Conservation (phyloP, 2,113 vertebrate genomes). For the Nannospalax galili region DNA sequence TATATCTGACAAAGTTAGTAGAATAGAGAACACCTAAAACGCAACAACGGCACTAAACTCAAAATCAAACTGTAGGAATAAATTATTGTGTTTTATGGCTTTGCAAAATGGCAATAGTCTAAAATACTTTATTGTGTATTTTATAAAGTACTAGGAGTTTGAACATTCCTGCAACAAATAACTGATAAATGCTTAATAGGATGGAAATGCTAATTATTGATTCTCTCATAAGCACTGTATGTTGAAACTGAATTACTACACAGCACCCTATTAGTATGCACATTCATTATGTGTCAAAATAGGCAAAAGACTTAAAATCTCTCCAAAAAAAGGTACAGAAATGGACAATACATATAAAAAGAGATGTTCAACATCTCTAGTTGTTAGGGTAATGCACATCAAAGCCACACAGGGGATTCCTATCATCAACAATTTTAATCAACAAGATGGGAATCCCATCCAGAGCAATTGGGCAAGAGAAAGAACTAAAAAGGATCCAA, state of each 20-base stretch:
- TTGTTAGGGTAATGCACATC: not conserved
- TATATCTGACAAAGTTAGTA: not conserved
- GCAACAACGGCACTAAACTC: not conserved
- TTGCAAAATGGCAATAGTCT: not conserved
- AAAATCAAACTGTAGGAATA: not conserved
- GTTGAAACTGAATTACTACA: not conserved
- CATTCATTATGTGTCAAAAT: not conserved
- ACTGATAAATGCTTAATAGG: not conserved
- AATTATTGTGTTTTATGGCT: not conserved
- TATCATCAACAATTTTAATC: not conserved
- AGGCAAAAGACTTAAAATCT: not conserved
- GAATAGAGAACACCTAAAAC: not conserved
- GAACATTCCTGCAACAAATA: not conserved
- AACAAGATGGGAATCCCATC: too few relatives aligned
- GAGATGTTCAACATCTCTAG: not conserved
- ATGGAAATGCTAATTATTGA: not conserved
- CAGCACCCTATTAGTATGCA: not conserved
- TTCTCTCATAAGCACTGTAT: not conserved
- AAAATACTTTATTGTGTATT: not conserved
- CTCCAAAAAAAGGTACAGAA: not conserved
- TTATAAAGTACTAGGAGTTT: not conserved
- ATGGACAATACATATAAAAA: not conserved
- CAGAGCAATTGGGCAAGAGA: not conserved
- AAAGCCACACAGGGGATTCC: not conserved
- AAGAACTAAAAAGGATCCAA: not conserved